Evolutionary conservation across 2,797 vertebrate genomes (phyloP).

Genomic region (Premnoplex brunnescens): DNA sequence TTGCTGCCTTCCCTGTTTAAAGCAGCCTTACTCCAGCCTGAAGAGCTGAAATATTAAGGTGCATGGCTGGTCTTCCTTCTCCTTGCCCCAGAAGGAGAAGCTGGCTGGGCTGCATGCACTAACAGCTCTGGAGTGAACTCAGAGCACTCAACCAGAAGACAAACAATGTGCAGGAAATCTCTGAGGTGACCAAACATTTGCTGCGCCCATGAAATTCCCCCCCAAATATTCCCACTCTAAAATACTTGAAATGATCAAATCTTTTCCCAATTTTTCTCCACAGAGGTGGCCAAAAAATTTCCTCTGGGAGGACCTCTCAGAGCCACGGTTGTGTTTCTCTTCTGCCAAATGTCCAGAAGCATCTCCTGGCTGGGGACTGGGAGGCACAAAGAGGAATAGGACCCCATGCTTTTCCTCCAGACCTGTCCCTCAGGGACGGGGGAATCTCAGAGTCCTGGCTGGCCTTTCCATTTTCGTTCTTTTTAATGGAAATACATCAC

Average conservation of each 20-base stretch:
- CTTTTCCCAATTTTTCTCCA: background rate
- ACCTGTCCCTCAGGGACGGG: too few relatives aligned
- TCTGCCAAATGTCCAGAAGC: background rate
- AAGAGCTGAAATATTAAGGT: background rate
- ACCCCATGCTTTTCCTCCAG: background rate
- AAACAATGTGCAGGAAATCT: background rate
- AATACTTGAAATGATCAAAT: background rate
- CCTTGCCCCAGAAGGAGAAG: background rate
- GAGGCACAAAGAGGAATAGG: background rate
- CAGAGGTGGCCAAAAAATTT: background rate
- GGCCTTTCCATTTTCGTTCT: background rate
- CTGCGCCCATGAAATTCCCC: background rate
- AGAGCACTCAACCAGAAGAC: background rate
- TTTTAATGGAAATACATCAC: background rate
- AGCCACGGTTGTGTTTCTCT: background rate
- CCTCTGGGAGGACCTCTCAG: background rate
- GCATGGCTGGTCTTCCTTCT: background rate
- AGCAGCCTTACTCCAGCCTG: background rate
- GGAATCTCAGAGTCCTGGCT: background rate
- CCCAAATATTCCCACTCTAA: background rate
- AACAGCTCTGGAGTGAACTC: background rate
- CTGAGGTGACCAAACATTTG: constrained; percentile 19
- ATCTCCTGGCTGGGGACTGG: background rate
- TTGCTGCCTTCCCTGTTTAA: background rate
- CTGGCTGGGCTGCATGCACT: background rate